Evolutionary conservation across 2,113 vertebrate genomes (phyloP).

Genomic region (Sisor rabdophorus): DNA sequence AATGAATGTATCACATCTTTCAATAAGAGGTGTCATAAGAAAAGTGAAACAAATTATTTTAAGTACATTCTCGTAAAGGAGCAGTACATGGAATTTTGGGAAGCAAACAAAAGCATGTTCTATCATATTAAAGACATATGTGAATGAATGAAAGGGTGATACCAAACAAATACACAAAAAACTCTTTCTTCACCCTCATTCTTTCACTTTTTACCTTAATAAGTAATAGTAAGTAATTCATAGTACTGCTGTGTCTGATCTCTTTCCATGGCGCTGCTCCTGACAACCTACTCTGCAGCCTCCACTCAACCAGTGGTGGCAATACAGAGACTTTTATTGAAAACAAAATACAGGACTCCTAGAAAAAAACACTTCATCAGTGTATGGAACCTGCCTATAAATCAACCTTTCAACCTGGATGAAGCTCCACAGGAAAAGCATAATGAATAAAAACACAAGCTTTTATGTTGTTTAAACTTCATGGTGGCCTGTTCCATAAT

Average conservation of each 20-base stretch:
- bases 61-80: background rate
- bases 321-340: background rate
- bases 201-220: background rate
- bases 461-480: background rate
- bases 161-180: slow-evolving; percentile 30
- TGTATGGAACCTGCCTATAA: background rate
- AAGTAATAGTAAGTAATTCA: slow-evolving; percentile 37
- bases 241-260: slow-evolving; percentile 35
- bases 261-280: slow-evolving; percentile 21
- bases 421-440: background rate
- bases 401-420: background rate
- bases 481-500: background rate
- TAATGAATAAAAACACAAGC: background rate
- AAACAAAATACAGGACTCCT: background rate
- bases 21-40: background rate
- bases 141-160: slow-evolving; percentile 37
- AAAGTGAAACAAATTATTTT: slow-evolving; percentile 1
- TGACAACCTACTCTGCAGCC: slow-evolving; percentile 27
- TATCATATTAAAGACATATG: slow-evolving; percentile 3
- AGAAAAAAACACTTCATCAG: background rate
- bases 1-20: too few species aligned
- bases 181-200: slow-evolving; percentile 31
- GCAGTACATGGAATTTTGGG: background rate
- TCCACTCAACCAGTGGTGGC: background rate
- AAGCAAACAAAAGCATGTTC: background rate